phyloP scores from a whole-genome alignment of 2,113 vertebrate species.

The Peromyscus californicus region DNA sequence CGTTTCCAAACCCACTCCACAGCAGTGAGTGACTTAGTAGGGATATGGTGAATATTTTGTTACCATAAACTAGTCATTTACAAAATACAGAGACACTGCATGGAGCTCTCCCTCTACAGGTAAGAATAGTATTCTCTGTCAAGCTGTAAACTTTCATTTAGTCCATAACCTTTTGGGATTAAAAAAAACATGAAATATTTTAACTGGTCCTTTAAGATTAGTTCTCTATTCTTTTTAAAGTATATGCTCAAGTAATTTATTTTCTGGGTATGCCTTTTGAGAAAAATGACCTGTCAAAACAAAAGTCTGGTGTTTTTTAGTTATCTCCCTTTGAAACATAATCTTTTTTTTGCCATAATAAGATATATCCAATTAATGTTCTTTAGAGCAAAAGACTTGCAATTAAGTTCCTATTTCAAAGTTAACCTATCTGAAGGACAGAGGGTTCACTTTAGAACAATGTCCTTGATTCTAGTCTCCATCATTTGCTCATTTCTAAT shows the following conservation, averaged over 20 bases:
- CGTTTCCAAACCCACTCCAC: constrained; percentile 43
- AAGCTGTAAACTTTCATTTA: constrained; percentile 82
- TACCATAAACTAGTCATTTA: constrained; percentile 81
- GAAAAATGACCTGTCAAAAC: constrained; percentile 75
- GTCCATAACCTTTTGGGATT: constrained; percentile 78
- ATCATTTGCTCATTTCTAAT: constrained; percentile 56
- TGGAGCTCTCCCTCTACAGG: constrained; percentile 82
- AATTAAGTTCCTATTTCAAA: constrained; percentile 67
- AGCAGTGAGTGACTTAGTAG: constrained; percentile 81
- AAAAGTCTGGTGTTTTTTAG: constrained; percentile 72
- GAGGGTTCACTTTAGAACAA: constrained; percentile 61
- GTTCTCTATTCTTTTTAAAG: constrained; percentile 79
- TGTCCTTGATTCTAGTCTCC: constrained; percentile 43
- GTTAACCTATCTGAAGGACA: constrained; percentile 67
- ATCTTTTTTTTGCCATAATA: constrained; percentile 60
- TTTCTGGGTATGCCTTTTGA: constrained; percentile 76
- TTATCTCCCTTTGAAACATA: constrained; percentile 72
- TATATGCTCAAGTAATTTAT: constrained; percentile 72
- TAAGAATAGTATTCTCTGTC: constrained; percentile 81
- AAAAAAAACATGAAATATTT: constrained; percentile 84
- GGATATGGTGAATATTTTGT: constrained; percentile 82
- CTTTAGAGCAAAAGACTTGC: constrained; percentile 59
- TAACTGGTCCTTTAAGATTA: constrained; percentile 83
- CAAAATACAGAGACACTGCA: constrained; percentile 82
- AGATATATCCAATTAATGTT: constrained; percentile 55